Evolutionary conservation across 2,888 invertebrate genomes (phyloP), one percentile per base, ranked within the genome.

Genomic region (Diarsia brunnea): DNA sequence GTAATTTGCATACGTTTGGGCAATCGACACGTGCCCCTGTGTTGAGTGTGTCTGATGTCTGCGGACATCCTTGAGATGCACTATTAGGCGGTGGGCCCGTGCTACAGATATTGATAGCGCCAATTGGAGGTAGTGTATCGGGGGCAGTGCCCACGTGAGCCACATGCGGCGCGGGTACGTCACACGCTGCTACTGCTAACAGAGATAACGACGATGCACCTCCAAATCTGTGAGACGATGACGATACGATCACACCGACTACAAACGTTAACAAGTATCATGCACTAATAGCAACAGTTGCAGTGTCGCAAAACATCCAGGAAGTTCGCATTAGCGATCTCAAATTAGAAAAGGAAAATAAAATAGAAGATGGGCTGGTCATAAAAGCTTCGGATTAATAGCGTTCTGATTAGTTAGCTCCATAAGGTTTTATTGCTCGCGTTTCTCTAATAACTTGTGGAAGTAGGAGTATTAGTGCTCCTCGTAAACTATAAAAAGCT

Each of bases 401-500:
- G 89, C 88, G 85, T 85, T 86, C 88, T 88, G 91, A 93, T 93
- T 91, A 92, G 90, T 87, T 87, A 84, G 87, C 88, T 87, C 86
- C 86, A 86, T 90, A 87, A 90, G 87, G 86, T 90, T 92, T 92
- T 91, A 92, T 91, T 89, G 88, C 87, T 81, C 77, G 78, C 83
- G 87, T 90, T 90, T 88, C 87, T 89, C 84, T 87, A 88, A 90
- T 90, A 90, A 89, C 89, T 86, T 88, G 86, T 89, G 89, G 88
- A 89, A 87, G 87, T 88, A 84, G 77, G 78, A 86, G 73, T 89
- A 89, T 90, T 89, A 90, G 88, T 84, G 84, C 74, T 80, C 87
- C 86, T 90, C 89, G 88, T 92, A 89, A 91, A 90, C 91, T 91
- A 91, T 93, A 90, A 92, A 92, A 91, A 91, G 90, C 89, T 91